Base-by-base conservation (phyloP, 2,888 invertebrate genomes). In the Myopa testacea region DNA sequence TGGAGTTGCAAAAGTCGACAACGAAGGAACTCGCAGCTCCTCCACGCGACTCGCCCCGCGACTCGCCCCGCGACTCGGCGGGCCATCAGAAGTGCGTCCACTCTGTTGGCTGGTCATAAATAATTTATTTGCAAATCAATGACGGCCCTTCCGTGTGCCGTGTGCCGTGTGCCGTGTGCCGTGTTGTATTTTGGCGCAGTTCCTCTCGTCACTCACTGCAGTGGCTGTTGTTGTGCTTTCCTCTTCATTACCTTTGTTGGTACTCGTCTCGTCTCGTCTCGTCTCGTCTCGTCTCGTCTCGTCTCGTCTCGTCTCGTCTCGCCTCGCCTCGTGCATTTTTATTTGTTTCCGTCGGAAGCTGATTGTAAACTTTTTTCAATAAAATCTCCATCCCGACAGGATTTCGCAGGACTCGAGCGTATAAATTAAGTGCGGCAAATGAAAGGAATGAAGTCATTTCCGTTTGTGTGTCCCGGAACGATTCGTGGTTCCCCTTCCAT, bases 61-160 rank as follows among this genome's bases (percentile, higher is more conserved):
- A 55, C 55, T 12, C 55, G 10, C n/a, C n/a, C 10, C 16, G 4
- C 12, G 16, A 10, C 55, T 4, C n/a, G 55, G 16, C 50, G 37
- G 58, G 34, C 71, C 37, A 40, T 16, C 74, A 63, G 50, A 37
- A 50, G 65, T 65, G 52, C 63, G 34, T 55, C 40, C 50, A 50
- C 60, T 16, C 55, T 14, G 40, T 67, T 14, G 16, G 63, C 65
- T 26, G 52, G 34, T 68, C 60, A 69, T 74, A 65, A 74, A 60
- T 75, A 69, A 75, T 75, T 60, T 75, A 75, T 75, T 75, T 69
- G 68, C 68, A 75, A 69, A 75, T 75, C 65, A 65, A 65, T 65
- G 65, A 34, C 65, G 65, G n/a, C 10, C 14, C 65, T 14, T 65
- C 14, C 16, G 34, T 65, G 37, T 65, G 5, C 37, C 16, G 37